Percentiles rank a stretch among this genome's conserved stretches.
Evolutionary conservation across 2,797 vertebrate species (phyloP).

Genomic region (Nothura maculosa): DNA sequence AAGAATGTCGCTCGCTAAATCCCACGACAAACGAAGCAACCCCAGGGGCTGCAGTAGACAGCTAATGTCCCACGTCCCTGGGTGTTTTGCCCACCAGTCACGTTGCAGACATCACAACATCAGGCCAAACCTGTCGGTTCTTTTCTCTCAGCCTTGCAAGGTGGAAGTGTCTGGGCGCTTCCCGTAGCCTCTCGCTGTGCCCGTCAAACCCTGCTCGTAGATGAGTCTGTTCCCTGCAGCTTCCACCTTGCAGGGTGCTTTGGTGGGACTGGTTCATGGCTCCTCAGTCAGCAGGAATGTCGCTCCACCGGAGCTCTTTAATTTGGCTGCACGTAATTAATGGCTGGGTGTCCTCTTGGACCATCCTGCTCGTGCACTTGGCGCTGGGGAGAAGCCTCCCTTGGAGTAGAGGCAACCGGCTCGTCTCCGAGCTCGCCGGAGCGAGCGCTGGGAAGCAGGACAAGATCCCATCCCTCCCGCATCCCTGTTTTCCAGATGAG

Average conservation of each 20-base stretch:
- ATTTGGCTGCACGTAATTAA: not conserved
- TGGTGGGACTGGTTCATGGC: rapidly evolving
- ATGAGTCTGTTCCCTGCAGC: not conserved
- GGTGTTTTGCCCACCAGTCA: rapidly evolving
- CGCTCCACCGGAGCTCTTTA: rapidly evolving
- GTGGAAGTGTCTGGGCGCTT: rapidly evolving
- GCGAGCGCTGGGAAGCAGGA: rapidly evolving
- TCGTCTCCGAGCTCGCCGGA: rapidly evolving
- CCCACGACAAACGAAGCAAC: not conserved
- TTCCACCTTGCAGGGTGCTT: rapidly evolving
- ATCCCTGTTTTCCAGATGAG: conserved; percentile 85
- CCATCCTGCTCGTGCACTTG: rapidly evolving
- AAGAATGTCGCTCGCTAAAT: no score
- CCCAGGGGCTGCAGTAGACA: rapidly evolving
- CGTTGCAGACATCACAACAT: rapidly evolving
- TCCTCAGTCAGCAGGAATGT: not conserved
- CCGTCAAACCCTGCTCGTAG: not conserved
- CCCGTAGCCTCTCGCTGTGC: not conserved
- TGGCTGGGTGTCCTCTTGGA: not conserved
- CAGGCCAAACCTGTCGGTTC: not conserved
- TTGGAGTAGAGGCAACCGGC: not conserved
- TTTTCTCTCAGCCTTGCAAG: no score
- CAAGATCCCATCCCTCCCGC: rapidly evolving
- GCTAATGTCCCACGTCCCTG: rapidly evolving
- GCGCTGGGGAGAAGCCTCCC: not conserved